Base-by-base conservation (phyloP, 1,140 invertebrate species). In the Steinernema feltiae region DNA sequence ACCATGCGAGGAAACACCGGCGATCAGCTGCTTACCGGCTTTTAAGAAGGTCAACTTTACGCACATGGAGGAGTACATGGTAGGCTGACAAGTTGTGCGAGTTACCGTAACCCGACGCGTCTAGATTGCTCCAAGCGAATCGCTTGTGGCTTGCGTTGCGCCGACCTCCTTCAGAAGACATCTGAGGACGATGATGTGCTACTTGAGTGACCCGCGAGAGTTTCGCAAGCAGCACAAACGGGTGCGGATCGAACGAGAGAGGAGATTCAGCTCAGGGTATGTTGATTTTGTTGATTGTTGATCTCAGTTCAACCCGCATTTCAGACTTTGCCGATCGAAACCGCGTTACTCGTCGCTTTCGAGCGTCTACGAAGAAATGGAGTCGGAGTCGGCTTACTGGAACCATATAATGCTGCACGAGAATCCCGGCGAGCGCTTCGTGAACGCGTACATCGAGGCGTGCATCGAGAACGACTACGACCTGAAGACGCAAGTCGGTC, bases 401-500 rank as follows among this genome's bases (percentile, higher is more conserved):
- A 63, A 27, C 24, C 53, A 63, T 27, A 63, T 63, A 15, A 63
- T 63, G 15, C 15, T 63, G 2, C 53, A 63, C 24, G 53, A 63
- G 24, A 63, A 63, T 21, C 53, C 53, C 2, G 53, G 53, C 53
- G 53, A 63, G 24, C 53, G 53, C 12, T 63, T 63, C 24, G 53
- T 63, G 53, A 63, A 63, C 53, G 53, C 53, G 2, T 63, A 63
- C 24, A 63, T 63, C 24, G 7, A 63, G 24, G 53, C 53, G 24
- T 63, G 53, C 53, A 63, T 63, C 15, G 53, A 63, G 24, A 63
- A 63, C 24, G 53, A 63, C 53, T 17, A 63, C 53, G 53, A 63
- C 24, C 15, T n/a, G 53, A 63, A 63, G 53, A 63, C 53, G 2
- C 7, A 3, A 3, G 53, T 63, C 3, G 53, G 53, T 3, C 53